Evolutionary conservation across 2,888 invertebrate species (phyloP).

Genomic region (Nesidiocoris tenuis): DNA sequence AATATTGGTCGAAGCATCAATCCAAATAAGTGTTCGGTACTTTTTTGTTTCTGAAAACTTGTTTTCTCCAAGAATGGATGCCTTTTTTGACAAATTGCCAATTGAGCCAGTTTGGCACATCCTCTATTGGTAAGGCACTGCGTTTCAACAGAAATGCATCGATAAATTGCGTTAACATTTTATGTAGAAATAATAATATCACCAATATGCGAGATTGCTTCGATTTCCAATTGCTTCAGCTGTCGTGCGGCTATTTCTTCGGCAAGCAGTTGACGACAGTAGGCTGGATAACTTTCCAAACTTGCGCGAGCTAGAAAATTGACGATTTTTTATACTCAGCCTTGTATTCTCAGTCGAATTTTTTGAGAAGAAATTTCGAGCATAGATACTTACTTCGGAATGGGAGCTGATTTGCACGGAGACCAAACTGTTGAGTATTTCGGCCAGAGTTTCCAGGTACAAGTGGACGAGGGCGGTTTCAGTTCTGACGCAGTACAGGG

Average conservation of each 20-base stretch:
- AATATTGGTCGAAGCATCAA: too few relatives aligned
- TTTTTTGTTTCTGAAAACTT: too few relatives aligned
- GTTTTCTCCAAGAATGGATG: too few relatives aligned
- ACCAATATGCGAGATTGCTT: background rate
- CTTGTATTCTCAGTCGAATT: too few relatives aligned
- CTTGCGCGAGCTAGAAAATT: constrained; percentile 58
- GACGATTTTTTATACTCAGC: too few relatives aligned
- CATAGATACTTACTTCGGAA: constrained; percentile 62
- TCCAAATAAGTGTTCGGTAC: too few relatives aligned
- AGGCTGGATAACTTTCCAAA: constrained; percentile 60
- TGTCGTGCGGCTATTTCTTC: too few relatives aligned
- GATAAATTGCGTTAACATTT: background rate
- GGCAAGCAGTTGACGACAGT: constrained; percentile 59
- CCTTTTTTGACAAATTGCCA: too few relatives aligned
- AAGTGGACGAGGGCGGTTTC: constrained; percentile 64
- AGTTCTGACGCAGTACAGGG: constrained; percentile 63
- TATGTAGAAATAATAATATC: background rate
- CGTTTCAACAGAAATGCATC: too few relatives aligned
- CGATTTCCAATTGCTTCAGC: background rate
- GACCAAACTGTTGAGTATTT: constrained; percentile 61
- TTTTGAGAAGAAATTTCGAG: too few relatives aligned
- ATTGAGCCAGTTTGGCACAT: too few relatives aligned
- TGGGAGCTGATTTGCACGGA: constrained; percentile 60
- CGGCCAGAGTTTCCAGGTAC: constrained; percentile 62
- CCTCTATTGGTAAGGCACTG: too few relatives aligned